Base-by-base conservation (phyloP, 2,113 vertebrate genomes). In the Benitochromis conjunctus region DNA sequence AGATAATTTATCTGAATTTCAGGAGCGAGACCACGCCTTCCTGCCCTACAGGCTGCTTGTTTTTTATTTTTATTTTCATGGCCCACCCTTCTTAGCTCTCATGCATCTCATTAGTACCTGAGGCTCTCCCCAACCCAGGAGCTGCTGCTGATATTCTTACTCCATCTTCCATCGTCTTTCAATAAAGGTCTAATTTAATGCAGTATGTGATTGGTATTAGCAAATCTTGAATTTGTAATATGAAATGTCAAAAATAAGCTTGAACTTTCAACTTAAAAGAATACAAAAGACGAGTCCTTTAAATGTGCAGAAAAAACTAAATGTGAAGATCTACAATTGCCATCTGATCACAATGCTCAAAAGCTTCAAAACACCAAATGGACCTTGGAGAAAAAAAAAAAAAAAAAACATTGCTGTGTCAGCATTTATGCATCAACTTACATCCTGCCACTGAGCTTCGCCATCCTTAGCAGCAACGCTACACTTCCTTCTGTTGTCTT, bases 391-490 rank as follows among this genome's bases (percentile, higher is more conserved):
- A n/a, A n/a, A n/a, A n/a, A n/a, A n/a, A n/a, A n/a, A n/a, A n/a
- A n/a, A n/a, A n/a, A 69, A 26, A 13, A 16, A 79, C 7, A 4
- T 19, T 12, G 16, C 43, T 38, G 34, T 46, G 16, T 69, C 9
- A 95, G n/a, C n/a, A n/a, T n/a, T n/a, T n/a, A n/a, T n/a, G n/a
- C n/a, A n/a, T n/a, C n/a, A n/a, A n/a, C 96, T 97, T 94, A 98
- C 98, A 93, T 98, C 97, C 69, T 99, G 98, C 98, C 99, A 99
- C 78, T 97, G 96, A 41, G 97, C 96, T 87, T 99, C 99, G 86
- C 96, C 96, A 34, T 98, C 98, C 86, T 96, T 97, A 10, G 97
- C 19, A 71, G 95, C 89, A 3, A 93, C 80, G 74, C 95, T 97
- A 80, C 96, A 96, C 87, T 56, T 97, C 64, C 96, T 95, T 26